These are phyloP conservation scores for Remorina albescens DNA, from an alignment of 2,797 vertebrate species.

Conservation along the genomic window DNA sequence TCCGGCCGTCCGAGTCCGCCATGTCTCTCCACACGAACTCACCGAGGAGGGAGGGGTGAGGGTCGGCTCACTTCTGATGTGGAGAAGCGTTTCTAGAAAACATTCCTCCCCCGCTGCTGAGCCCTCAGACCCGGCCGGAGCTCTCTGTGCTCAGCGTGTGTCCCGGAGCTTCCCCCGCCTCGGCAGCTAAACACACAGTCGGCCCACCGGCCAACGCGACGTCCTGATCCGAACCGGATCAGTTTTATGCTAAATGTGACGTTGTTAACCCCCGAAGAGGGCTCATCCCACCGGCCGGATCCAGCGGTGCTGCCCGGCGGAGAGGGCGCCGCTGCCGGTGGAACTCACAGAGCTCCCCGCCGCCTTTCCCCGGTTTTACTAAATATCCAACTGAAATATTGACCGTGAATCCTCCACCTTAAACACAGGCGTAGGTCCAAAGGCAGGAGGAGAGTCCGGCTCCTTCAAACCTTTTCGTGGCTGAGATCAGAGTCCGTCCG, in stretches of 20 bases:
- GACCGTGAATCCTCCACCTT: background rate
- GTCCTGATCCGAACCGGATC: background rate
- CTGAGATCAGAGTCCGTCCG: constrained; percentile 41
- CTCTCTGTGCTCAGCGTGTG: constrained; percentile 30
- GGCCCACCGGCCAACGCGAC: background rate
- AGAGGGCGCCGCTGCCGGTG: constrained; percentile 43
- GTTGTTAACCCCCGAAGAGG: background rate
- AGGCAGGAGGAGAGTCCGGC: background rate
- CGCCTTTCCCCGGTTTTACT: background rate
- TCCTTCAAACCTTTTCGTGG: background rate
- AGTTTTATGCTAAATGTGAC: constrained; percentile 2
- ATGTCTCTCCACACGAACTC: constrained; percentile 51
- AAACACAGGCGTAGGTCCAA: background rate
- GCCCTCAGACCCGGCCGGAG: constrained; percentile 31
- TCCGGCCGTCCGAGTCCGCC: constrained; percentile 76
- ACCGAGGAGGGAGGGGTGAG: background rate
- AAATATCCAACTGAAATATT: background rate
- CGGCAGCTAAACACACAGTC: constrained; percentile 3
- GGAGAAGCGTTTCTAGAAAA: constrained; percentile 7
- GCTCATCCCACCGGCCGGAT: constrained; percentile 36
- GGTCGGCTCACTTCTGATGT: background rate
- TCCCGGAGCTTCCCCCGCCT: background rate
- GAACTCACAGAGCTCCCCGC: constrained; percentile 4
- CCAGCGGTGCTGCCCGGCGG: constrained; percentile 53
- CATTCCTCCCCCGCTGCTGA: background rate